Evolutionary conservation across 1,140 invertebrate species (phyloP).

Genomic region (Elymnias hypermnestra): DNA sequence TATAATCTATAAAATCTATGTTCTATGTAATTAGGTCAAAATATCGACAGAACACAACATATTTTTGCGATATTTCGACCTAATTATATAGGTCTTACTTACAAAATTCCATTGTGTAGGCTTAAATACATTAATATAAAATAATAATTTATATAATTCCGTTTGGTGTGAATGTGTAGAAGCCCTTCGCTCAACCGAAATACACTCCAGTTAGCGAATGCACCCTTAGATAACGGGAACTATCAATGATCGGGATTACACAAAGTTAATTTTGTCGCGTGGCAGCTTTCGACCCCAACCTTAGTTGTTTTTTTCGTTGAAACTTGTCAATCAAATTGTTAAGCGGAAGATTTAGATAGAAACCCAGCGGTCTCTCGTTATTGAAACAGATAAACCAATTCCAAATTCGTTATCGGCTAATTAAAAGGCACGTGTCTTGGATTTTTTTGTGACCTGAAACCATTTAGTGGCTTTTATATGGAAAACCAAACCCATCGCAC

Average conservation of each 20-base stretch:
- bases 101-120: too few species aligned
- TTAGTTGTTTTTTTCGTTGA: constrained; percentile 19
- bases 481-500: too few species aligned
- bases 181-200: background rate
- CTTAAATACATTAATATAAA: too few species aligned
- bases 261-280: constrained; percentile 67
- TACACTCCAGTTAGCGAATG: constrained; percentile 21
- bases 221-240: constrained; percentile 44
- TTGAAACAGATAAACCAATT: constrained; percentile 21
- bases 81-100: too few species aligned
- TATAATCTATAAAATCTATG: too few species aligned
- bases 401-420: constrained; percentile 11
- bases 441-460: too few species aligned
- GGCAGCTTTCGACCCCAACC: constrained; percentile 32
- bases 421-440: constrained; percentile 14
- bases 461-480: too few species aligned
- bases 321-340: constrained; percentile 27
- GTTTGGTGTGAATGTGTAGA: background rate
- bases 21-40: too few species aligned
- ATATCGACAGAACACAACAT: too few species aligned
- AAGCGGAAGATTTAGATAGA: constrained; percentile 28
- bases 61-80: too few species aligned
- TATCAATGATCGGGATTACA: constrained; percentile 56
- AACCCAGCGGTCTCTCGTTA: constrained; percentile 9
- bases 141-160: too few species aligned